Evolutionary conservation across 2,888 invertebrate species (phyloP).

Genomic region (Athrips mouffetella): DNA sequence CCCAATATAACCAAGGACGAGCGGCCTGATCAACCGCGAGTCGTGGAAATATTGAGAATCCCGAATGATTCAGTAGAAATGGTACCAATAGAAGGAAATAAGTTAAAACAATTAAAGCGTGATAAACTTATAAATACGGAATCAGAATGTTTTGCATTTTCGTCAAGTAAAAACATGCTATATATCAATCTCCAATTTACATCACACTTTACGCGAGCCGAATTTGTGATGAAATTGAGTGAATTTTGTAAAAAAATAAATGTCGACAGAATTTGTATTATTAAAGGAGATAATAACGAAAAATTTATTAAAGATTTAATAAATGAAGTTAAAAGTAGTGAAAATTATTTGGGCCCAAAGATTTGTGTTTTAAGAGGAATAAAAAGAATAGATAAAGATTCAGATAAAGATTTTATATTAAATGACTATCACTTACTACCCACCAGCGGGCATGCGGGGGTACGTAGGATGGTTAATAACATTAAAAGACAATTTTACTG

Average conservation of each 20-base stretch:
- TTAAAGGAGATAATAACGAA: background rate
- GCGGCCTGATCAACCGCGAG: background rate
- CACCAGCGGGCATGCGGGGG: constrained; percentile 18
- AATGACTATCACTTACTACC: constrained; percentile 21
- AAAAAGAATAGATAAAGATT: no score
- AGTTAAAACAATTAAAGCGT: background rate
- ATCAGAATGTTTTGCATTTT: background rate
- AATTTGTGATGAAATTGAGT: no score
- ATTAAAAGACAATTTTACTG: no score
- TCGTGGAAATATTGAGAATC: background rate
- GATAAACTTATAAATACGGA: background rate
- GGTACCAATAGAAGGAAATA: background rate
- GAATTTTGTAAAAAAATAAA: no score
- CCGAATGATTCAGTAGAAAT: background rate
- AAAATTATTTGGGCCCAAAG: background rate
- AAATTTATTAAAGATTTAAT: background rate
- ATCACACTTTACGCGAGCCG: constrained; percentile 2
- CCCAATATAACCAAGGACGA: background rate
- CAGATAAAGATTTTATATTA: constrained; percentile 15
- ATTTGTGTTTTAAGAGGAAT: constrained; percentile 13
- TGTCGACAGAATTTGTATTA: no score
- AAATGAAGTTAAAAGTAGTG: background rate
- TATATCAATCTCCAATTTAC: background rate
- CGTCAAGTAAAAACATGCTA: background rate
- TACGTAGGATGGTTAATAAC: no score